Evolutionary conservation across 2,797 vertebrate genomes (phyloP).

Genomic region (Enteromius treurensis): DNA sequence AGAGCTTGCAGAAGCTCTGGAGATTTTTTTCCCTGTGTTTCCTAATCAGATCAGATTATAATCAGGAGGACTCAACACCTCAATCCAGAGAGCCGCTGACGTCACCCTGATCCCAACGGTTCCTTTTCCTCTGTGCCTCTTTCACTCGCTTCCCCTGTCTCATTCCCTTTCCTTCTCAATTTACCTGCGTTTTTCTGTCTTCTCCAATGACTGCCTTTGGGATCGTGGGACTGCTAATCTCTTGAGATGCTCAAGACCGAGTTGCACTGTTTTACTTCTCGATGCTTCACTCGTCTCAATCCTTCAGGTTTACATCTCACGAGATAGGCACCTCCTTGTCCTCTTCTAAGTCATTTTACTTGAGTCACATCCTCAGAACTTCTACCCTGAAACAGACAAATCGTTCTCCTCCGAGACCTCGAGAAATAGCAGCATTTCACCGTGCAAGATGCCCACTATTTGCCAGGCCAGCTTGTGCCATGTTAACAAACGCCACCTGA

Average conservation of each 20-base stretch:
- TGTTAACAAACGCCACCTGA: constrained; percentile 16
- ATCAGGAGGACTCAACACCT: constrained; percentile 72
- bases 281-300: constrained; percentile 30
- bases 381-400: constrained; percentile 67
- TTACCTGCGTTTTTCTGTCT: constrained; percentile 37
- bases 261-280: constrained; percentile 36
- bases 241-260: constrained; percentile 48
- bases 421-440: constrained; percentile 27
- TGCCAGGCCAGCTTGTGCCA: constrained; percentile 32
- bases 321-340: constrained; percentile 42
- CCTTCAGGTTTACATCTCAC: constrained; percentile 44
- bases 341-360: constrained; percentile 37
- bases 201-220: constrained; percentile 48
- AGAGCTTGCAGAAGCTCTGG: constrained; percentile 61
- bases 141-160: constrained; percentile 52
- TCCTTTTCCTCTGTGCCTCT: constrained; percentile 53
- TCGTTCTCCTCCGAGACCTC: constrained; percentile 61
- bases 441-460: constrained; percentile 20
- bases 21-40: constrained; percentile 62
- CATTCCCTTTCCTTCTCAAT: constrained; percentile 49
- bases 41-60: constrained; percentile 77
- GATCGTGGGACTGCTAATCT: constrained; percentile 54
- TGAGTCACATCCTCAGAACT: constrained; percentile 59
- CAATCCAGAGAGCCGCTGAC: constrained; percentile 65
- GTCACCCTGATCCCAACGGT: constrained; percentile 65